Base-by-base conservation (phyloP, 1,140 invertebrate species). In the Sipha flava region DNA sequence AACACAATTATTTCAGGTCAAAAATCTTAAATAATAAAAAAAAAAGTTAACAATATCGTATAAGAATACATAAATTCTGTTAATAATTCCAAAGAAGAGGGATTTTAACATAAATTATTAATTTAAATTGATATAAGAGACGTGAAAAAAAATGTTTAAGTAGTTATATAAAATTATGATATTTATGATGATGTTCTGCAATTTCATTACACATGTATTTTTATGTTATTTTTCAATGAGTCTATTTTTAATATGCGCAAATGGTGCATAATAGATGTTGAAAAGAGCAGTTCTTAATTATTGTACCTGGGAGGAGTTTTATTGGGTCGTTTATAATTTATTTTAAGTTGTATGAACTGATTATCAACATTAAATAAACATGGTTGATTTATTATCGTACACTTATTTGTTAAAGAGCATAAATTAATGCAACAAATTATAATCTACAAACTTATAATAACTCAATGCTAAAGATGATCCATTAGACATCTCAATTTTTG, bases 301-400 rank as follows among this genome's bases (percentile, higher is more conserved):
- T 70, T 47, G 40, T 45, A 70, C 3, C 23, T n/a, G 66, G 66
- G 66, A 70, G 66, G 66, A 70, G 40, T 70, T 70, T 70, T 70
- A 70, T 70, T 47, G 66, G 66, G 66, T 70, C 66, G 66, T 70
- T 70, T 47, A n/a, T 45, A 70, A 70, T 70, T 47, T 70, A 47
- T 70, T 70, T 70, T 7, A 45, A 45, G 18, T 68, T 68, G 26
- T 68, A 26, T 26, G 31, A 43, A 70, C 66, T 26, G 66, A 43
- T 70, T 70, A 70, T 47, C 66, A 2, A 26, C 40, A 29, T 70
- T 47, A 70, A 70, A 70, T 70, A 70, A 70, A 70, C 40, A 70
- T 9, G 16, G 43, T 47, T 45, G 43, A 70, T 47, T 70, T 70
- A 70, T 70, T 70, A 45, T 10, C 66, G 43, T 31, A n/a, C 23